Percentiles rank a stretch among this genome's conserved stretches.
These are phyloP conservation scores for Drosophila sproati DNA, from an alignment of 1,140 invertebrate genomes.

Conservation along the genomic window DNA sequence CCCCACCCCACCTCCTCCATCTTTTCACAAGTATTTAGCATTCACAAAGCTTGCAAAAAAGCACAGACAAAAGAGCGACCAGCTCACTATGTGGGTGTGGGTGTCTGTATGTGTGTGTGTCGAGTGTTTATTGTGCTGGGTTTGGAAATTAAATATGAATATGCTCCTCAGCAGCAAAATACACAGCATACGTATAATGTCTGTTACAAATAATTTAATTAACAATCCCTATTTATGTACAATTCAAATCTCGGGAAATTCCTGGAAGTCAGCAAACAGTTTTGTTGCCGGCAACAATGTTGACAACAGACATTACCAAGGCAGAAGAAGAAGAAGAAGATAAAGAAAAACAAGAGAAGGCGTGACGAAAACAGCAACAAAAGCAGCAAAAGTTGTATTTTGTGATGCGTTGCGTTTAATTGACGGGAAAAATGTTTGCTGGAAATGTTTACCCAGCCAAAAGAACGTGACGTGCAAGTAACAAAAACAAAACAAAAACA, in stretches of 20 bases:
- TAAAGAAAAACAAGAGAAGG: constrained; percentile 1
- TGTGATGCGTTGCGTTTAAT: constrained; percentile 25
- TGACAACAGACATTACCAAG: constrained; percentile 19
- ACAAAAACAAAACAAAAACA: not conserved
- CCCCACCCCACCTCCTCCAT: not conserved
- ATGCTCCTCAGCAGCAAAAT: constrained; percentile 4
- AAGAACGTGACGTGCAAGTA: not conserved
- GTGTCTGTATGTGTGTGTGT: constrained; percentile 19
- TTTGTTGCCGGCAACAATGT: constrained; percentile 39
- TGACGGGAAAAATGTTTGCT: constrained; percentile 16
- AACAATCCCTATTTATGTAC: not conserved
- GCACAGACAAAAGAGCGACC: constrained; percentile 59
- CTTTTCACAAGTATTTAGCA: constrained; percentile 64
- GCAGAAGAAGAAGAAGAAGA: not conserved
- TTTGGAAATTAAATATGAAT: constrained; percentile 36
- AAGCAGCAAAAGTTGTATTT: not conserved
- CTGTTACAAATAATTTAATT: not conserved
- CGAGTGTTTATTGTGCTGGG: constrained; percentile 21
- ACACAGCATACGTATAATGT: too few relatives aligned
- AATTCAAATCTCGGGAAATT: not conserved
- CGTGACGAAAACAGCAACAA: constrained; percentile 15
- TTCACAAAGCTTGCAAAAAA: constrained; percentile 69
- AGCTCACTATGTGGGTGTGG: not conserved
- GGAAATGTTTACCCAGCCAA: constrained; percentile 14
- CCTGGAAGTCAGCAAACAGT: constrained; percentile 2